These are phyloP conservation scores for Microcebus tavaratra DNA, from an alignment of 2,113 vertebrate species.

Conservation along the genomic window DNA sequence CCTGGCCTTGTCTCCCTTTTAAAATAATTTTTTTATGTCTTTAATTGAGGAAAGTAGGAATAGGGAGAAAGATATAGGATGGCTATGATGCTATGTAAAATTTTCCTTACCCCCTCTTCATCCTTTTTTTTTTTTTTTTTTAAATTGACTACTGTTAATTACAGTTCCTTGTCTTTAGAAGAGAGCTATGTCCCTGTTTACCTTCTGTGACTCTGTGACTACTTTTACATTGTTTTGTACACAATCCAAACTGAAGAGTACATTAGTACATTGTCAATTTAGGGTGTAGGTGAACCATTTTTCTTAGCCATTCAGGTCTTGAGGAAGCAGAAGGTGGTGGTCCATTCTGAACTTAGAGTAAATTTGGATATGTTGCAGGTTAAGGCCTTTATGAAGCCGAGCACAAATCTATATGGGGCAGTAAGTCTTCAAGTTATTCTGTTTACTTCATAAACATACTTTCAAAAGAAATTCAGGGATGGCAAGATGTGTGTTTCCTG, in stretches of 20 bases:
- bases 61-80: background rate
- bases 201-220: background rate
- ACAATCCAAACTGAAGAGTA: background rate
- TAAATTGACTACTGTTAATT: background rate
- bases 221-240: slow-evolving; percentile 17
- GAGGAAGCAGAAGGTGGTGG: background rate
- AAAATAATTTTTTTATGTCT: slow-evolving; percentile 8
- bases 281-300: background rate
- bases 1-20: background rate
- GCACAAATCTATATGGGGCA: background rate
- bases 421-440: background rate
- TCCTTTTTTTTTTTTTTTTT: slow-evolving; percentile 5
- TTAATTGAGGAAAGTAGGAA: slow-evolving; percentile 3
- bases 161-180: slow-evolving; percentile 16
- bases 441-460: background rate
- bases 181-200: background rate
- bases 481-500: background rate
- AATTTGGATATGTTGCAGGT: background rate
- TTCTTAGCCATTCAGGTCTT: background rate
- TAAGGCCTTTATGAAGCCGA: slow-evolving; percentile 11
- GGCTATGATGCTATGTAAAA: background rate
- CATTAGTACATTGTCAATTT: background rate
- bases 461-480: background rate
- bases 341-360: background rate
- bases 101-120: background rate